Base-by-base conservation (phyloP, 2,888 invertebrate genomes). In the Zhengitettix transpicula region DNA sequence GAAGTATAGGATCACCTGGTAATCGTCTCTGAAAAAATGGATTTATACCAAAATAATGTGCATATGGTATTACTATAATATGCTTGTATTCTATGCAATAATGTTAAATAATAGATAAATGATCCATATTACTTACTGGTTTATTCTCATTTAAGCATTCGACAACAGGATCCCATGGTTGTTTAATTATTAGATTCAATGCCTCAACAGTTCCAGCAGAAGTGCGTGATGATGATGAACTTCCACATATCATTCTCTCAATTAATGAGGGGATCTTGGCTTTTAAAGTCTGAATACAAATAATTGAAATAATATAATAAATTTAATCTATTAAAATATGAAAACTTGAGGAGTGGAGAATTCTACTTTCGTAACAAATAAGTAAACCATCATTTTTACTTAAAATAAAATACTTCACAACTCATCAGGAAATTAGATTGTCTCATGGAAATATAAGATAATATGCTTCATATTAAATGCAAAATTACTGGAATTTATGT, bases 131-230 rank as follows among this genome's bases (percentile, higher is more conserved):
- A 28, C 71, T 72, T 71, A 83, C 83, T 53, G 81, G 79, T 72
- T 84, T 85, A 61, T 81, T 78, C 58, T 81, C 76, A 62, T 76
- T 74, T 53, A 83, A 71, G 63, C 75, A 74, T 16, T 76, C 71
- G 7, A 79, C 72, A 11, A 84, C 77, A 0, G 89, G 89, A 70
- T 89, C 89, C 87, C 89, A 89, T 11, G 84, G 80, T 62, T 81
- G 73, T 68, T 84, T 84, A 40, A 85, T 67, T 52, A 89, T 73
- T 1, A 83, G 78, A 52, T 78, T 78, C 40, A 89, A 72, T 10
- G 81, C 79, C 67, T 87, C 86, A 65, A 81, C 79, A 55, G 78
- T 79, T 42, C 77, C 72, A n/a, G 76, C 73, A 16, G 75, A 75
- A 17, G 71, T 67, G 64, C 74, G 72, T 51, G 75, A 70, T 16